phyloP scores from a whole-genome alignment of 2,888 invertebrate species.

The Euspilapteryx auroguttella region DNA sequence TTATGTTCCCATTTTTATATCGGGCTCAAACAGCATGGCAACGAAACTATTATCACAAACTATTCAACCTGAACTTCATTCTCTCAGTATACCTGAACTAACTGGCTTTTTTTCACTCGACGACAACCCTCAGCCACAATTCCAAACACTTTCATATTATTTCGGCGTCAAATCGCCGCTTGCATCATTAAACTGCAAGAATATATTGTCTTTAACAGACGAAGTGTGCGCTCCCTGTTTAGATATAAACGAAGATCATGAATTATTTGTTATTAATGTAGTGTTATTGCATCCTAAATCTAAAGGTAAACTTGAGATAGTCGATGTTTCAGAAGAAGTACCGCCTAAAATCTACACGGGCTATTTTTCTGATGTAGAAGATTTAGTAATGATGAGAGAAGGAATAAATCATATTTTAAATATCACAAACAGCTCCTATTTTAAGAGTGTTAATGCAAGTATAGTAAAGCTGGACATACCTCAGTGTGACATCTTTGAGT shows the following conservation, averaged over 20 bases:
- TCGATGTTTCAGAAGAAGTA: conserved; percentile 7
- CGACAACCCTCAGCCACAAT: too few relatives aligned
- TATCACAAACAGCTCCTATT: conserved; percentile 13
- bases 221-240: conserved; percentile 3
- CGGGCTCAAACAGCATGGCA: not conserved
- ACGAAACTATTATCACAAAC: not conserved
- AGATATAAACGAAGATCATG: conserved; percentile 14
- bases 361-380: conserved; percentile 14
- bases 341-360: conserved; percentile 4
- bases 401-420: conserved; percentile 13
- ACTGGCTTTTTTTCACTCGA: too few relatives aligned
- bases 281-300: conserved; percentile 16
- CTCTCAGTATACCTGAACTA: not conserved
- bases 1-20: not conserved
- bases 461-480: conserved; percentile 14
- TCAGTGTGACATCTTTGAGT: conserved; percentile 15
- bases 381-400: too few relatives aligned
- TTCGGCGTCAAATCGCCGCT: not conserved
- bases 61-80: not conserved
- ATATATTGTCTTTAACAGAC: conserved; percentile 5
- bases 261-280: conserved; percentile 13
- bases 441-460: conserved; percentile 10
- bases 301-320: conserved; percentile 13
- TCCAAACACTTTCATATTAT: not conserved
- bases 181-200: conserved; percentile 7